A percentile compares a stretch with the other conserved stretches of the same genome.
phyloP scores from a whole-genome alignment of 2,888 invertebrate species.

The Habroteleia sp. region DNA sequence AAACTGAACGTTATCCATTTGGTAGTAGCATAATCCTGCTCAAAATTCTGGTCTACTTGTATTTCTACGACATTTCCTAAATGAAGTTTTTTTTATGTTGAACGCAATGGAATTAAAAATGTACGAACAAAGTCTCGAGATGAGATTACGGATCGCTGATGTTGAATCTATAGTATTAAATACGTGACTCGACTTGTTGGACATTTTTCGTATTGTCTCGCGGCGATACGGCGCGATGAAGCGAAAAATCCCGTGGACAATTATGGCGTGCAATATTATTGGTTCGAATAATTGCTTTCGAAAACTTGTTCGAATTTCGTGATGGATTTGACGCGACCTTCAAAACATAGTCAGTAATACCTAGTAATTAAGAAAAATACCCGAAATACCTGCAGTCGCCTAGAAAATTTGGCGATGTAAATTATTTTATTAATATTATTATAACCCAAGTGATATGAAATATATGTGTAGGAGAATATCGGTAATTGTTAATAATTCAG shows the following conservation, averaged over 20 bases:
- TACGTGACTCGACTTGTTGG: constrained; percentile 70
- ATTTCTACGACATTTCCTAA: constrained; percentile 9
- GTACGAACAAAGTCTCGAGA: constrained; percentile 34
- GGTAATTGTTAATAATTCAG: too few species aligned
- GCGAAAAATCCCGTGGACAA: constrained; percentile 26
- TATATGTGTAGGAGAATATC: too few species aligned
- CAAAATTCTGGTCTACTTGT: not conserved
- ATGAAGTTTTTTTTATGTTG: constrained; percentile 6
- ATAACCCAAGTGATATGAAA: too few species aligned
- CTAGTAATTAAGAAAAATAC: too few species aligned
- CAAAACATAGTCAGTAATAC: too few species aligned
- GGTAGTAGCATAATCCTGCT: too few species aligned
- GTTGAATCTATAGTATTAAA: constrained; percentile 67
- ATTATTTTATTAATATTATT: too few species aligned
- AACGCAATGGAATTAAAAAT: constrained; percentile 43
- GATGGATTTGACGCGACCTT: too few species aligned
- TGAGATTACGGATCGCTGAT: constrained; percentile 54
- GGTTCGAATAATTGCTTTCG: constrained; percentile 20
- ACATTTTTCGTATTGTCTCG: constrained; percentile 49
- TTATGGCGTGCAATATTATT: constrained; percentile 46
- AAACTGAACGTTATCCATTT: too few species aligned
- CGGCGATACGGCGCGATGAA: constrained; percentile 5
- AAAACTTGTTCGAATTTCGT: too few species aligned
- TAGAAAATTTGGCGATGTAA: too few species aligned
- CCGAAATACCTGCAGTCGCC: too few species aligned